phyloP scores from a whole-genome alignment of 2,888 invertebrate genomes.

The Deilephila elpenor region DNA sequence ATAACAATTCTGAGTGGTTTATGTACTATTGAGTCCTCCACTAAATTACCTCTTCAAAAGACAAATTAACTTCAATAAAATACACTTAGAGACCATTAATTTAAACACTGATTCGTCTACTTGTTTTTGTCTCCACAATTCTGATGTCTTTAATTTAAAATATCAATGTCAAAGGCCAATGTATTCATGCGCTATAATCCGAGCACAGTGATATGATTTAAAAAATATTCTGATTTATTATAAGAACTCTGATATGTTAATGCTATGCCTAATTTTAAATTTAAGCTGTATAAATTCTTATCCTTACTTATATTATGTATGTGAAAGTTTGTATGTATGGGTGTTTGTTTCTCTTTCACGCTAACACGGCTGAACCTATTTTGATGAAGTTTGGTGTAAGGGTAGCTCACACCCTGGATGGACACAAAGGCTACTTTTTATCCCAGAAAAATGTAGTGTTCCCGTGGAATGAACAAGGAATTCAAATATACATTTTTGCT shows the following conservation, averaged over 20 bases:
- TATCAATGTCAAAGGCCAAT: conserved; percentile 20
- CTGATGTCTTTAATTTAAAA: neutral
- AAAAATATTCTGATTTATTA: neutral
- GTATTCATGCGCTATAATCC: neutral
- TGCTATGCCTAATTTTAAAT: neutral
- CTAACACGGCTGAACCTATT: too few relatives aligned
- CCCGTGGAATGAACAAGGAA: too few relatives aligned
- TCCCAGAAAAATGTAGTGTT: too few relatives aligned
- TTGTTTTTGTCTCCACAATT: conserved; percentile 13
- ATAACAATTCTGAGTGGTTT: neutral
- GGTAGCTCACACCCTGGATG: too few relatives aligned
- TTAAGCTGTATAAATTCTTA: too few relatives aligned
- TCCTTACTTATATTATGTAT: too few relatives aligned
- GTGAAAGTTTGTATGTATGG: too few relatives aligned
- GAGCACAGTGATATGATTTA: conserved; percentile 6
- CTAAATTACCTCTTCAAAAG: neutral
- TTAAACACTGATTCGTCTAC: neutral
- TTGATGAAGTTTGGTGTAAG: too few relatives aligned
- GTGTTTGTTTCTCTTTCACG: too few relatives aligned
- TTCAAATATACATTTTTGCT: too few relatives aligned
- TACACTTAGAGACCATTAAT: neutral
- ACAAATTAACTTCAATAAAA: conserved; percentile 1
- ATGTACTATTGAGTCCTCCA: neutral
- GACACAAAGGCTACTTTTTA: too few relatives aligned
- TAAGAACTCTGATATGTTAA: too few relatives aligned